Percentiles rank a stretch among this genome's conserved stretches.
These are phyloP conservation scores for Strigamia maritima DNA, from an alignment of 2,888 invertebrate genomes.

Conservation along the genomic window DNA sequence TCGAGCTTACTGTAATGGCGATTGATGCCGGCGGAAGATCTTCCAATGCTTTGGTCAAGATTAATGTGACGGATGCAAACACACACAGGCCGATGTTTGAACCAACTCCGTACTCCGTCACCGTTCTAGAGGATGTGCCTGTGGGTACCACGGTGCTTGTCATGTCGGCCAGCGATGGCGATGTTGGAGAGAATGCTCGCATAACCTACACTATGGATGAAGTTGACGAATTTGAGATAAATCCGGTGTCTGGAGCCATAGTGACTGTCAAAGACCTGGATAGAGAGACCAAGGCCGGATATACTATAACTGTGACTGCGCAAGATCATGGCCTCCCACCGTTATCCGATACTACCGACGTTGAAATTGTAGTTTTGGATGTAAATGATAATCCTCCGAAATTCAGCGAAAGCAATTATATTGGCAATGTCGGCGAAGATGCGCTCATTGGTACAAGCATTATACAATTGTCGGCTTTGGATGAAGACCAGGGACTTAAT, in stretches of 20 bases:
- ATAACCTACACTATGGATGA: slow-evolving; percentile 56
- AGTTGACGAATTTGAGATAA: slow-evolving; percentile 71
- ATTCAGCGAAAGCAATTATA: slow-evolving; percentile 58
- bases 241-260: slow-evolving; percentile 89
- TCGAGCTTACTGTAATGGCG: slow-evolving; percentile 77
- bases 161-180: slow-evolving; percentile 87
- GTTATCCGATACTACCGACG: slow-evolving; percentile 87
- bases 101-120: slow-evolving; percentile 84
- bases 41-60: slow-evolving; percentile 83
- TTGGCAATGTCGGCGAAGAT: slow-evolving; percentile 75
- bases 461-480: slow-evolving; percentile 62
- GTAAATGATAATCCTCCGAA: slow-evolving; percentile 92
- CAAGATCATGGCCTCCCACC: slow-evolving; percentile 88
- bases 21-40: slow-evolving; percentile 84
- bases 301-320: slow-evolving; percentile 85
- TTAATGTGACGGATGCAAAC: slow-evolving; percentile 92
- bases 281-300: slow-evolving; percentile 73
- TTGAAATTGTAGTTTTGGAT: slow-evolving; percentile 91
- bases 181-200: slow-evolving; percentile 87
- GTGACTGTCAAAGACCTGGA: slow-evolving; percentile 80
- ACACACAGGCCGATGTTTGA: slow-evolving; percentile 90
- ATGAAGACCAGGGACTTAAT: slow-evolving; percentile 81
- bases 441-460: slow-evolving; percentile 69
- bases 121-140: slow-evolving; percentile 86
- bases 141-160: slow-evolving; percentile 87